Evolutionary conservation across 2,888 invertebrate genomes (phyloP), one percentile per base, ranked within the genome.

Genomic region (Synanthedon tipuliformis): DNA sequence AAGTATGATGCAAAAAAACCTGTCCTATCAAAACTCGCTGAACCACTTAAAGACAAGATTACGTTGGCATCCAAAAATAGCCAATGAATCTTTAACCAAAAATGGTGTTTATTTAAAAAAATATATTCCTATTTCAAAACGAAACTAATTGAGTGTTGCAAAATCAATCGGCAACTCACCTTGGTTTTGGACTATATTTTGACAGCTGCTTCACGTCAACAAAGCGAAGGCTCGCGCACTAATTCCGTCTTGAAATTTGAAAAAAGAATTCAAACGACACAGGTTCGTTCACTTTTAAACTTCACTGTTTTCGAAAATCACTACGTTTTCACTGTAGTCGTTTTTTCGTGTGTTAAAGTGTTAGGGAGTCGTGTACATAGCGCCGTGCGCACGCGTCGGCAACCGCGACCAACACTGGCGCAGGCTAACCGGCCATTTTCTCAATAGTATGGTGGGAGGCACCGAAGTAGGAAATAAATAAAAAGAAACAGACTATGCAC

Each of bases 401-500:
- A 64, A 68, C 69, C 78, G 75, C 76, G 77, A 81, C 74, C 77
- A 70, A 66, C 75, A 82, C 82, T 84, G 80, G 72, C 72, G 71
- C 59, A 51, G 60, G 53, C 51, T 56, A 66, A 34, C 61, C 78
- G 71, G 81, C 81, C 82, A 79, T 82, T 81, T 84, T 80, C 80
- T 75, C 62, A 55, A 61, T 61, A 34, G 63, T 65, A 69, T 74
- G 77, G 82, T 73, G 81, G 83, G 80, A 76, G 65, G 62, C 65
- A 67, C 65, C 70, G 69, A 73, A 77, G 75, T 75, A 73, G 79
- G 78, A 79, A 78, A 79, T 76, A 77, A 75, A 75, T 66, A 66
- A 69, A 72, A 73, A 75, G 78, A 69, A 69, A 71, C 75, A 56
- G 57, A 52, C 52, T 54, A 23, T 5, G 23, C 4, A 52, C 52